Base-by-base conservation (phyloP, 2,888 invertebrate species). In the Aleiodes testaceus region DNA sequence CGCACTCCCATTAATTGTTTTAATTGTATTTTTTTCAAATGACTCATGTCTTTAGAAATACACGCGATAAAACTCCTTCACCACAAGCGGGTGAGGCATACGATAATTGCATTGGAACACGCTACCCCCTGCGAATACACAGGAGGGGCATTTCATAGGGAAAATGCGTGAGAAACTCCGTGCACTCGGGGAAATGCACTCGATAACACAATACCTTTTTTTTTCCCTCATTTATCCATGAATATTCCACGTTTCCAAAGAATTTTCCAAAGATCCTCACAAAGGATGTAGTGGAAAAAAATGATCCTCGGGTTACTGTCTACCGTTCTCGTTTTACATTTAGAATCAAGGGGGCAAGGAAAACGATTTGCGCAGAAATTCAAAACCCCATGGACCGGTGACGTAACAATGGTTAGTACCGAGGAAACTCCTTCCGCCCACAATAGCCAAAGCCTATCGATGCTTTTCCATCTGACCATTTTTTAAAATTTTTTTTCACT, bases 281-380 rank as follows among this genome's bases (percentile, higher is more conserved):
- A 42, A 44, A 18, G 52, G 42, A 42, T 36, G 49, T 11, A 26
- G 16, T 7, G 22, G 44, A 45, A 70, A 65, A 42, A 64, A 70
- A 70, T 30, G 36, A 45, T 55, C 55, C 55, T 55, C 50, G 52
- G 50, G 63, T 63, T 47, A 64, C 65, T 55, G 14, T 53, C 22
- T 55, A 70, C 42, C 42, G 66, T 70, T 70, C 70, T 70, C 66
- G 70, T 70, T 49, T 70, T 70, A 70, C 70, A 66, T 70, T 55
- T 14, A 26, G 55, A 70, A 70, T 75, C 72, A 75, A 72, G 52
- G 64, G 22, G 42, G 70, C 76, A 75, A n/a, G n/a, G n/a, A n/a
- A n/a, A n/a, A 74, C 80, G 79, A 81, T 81, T 84, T 75, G 75
- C 80, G 80, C 82, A 81, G 84, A 82, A 85, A 84, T 77, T 81